Evolutionary conservation across 2,888 invertebrate species (phyloP), one percentile per base, ranked within the genome.

Genomic region (Cordilura impudica): DNA sequence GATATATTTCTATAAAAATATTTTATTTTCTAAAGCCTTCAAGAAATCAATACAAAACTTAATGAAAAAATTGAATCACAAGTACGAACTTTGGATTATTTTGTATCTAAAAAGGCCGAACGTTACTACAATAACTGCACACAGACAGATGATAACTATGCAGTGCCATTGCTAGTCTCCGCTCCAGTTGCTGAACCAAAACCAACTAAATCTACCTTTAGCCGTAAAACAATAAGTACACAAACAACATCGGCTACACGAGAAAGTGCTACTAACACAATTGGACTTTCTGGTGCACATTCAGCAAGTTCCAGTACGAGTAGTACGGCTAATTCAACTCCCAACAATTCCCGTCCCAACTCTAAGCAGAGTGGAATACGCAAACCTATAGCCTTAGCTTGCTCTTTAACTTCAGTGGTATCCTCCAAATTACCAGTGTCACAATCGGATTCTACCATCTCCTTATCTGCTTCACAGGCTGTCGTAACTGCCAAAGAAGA

Each of bases 401-500:
- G 70, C 45, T 66, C 78, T 0, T 35, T 81, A 10, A 73, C 53
- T 14, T 70, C 78, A 14, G 80, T 81, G 12, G 70, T 84, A n/a
- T 82, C 81, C 47, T 81, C 83, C 29, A 92, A 92, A 81, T 91
- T 91, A 84, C 90, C 92, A 82, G 83, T 92, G 54, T 90, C 92
- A 1, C 92, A 92, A 83, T 92, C 92, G 45, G 92, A 92, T 45
- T 88, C 92, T 10, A 88, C 89, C 4, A 83, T 89, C 26, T 86
- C 87, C 16, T 61, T 86, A 74, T 85, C 86, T 73, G 85, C 84
- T 65, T 91, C 91, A 78, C 80, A 81, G 12, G 91, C 91, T 79
- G 86, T 91, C 19, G 60, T 35, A 16, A 81, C 45, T 61, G 82
- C 82, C 5, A 94, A 94, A 87, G 94, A 95, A 84, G 95, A 95